Evolutionary conservation across 2,888 invertebrate species (phyloP), one percentile per base, ranked within the genome.

Genomic region (Microchrysa polita): DNA sequence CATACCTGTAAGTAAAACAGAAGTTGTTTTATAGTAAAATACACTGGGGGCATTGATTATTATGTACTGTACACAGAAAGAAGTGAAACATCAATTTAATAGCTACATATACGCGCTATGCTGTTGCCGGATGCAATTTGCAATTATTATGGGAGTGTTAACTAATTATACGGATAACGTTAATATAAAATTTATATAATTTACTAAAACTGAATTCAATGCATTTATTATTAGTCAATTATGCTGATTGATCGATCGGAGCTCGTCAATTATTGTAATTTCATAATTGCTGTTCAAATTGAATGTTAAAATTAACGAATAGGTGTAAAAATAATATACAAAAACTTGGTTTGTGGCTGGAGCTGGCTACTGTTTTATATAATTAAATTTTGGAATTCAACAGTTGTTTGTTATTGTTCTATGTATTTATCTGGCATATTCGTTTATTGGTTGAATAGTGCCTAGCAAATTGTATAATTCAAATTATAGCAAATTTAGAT

Each of bases 111-210:
- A n/a, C n/a, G n/a, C n/a, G n/a, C n/a, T n/a, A n/a, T n/a, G n/a
- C n/a, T n/a, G 55, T 20, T 20, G 55, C 55, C 55, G 55, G 55
- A 55, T 55, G 55, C 55, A 55, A 55, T 55, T 55, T 55, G 22
- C 55, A 55, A 55, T 55, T 55, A 55, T 55, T 16, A 55, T 55
- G 22, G 18, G 55, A 55, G 55, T 55, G 55, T 55, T 55, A 55
- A 55, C 55, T 20, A 55, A 55, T 55, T 55, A 55, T 55, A 55
- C 5, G 22, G 55, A 55, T 20, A 48, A n/a, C 48, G 48, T 48
- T 48, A 48, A 48, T 48, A 48, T n/a, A 48, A 34, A 48, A 48
- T 48, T 48, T n/a, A 48, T n/a, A n/a, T 48, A 48, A 48, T 48
- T 48, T 48, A 48, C 18, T 20, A 20, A 55, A 48, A 55, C 55